phyloP scores from a whole-genome alignment of 2,113 vertebrate genomes.

The Larimichthys crocea region DNA sequence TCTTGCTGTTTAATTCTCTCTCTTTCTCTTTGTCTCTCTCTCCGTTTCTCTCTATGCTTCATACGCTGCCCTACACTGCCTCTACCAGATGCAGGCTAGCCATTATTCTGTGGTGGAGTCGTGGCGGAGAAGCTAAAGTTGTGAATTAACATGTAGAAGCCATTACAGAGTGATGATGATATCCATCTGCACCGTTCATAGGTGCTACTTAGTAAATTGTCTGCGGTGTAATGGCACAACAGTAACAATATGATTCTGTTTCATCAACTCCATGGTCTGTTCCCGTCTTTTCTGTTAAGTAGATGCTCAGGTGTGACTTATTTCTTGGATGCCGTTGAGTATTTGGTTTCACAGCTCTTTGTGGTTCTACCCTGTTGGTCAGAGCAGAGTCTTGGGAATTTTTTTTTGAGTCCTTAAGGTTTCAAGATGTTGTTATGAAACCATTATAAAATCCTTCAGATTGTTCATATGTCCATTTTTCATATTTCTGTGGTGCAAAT shows the following conservation, averaged over 20 bases:
- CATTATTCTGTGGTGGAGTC: constrained; percentile 83
- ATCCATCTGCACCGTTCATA: constrained; percentile 82
- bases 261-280: constrained; percentile 58
- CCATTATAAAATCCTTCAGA: not conserved
- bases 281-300: constrained; percentile 15
- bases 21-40: constrained; percentile 55
- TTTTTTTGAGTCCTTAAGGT: constrained; percentile 19
- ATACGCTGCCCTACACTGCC: constrained; percentile 80
- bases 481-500: not conserved
- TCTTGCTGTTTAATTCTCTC: constrained; percentile 52
- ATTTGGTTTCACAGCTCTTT: not conserved
- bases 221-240: constrained; percentile 60
- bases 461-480: not conserved
- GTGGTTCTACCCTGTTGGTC: not conserved
- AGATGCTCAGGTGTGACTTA: constrained; percentile 27
- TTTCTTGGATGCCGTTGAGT: constrained; percentile 2
- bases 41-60: constrained; percentile 51
- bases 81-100: constrained; percentile 83
- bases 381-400: not conserved
- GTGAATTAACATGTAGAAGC: constrained; percentile 83
- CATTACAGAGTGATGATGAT: constrained; percentile 79
- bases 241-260: constrained; percentile 62
- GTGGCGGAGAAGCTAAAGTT: constrained; percentile 81
- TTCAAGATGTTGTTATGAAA: not conserved
- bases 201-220: constrained; percentile 74